Evolutionary conservation across 2,113 vertebrate species (phyloP).

Genomic region (Potamarius usumacintae): DNA sequence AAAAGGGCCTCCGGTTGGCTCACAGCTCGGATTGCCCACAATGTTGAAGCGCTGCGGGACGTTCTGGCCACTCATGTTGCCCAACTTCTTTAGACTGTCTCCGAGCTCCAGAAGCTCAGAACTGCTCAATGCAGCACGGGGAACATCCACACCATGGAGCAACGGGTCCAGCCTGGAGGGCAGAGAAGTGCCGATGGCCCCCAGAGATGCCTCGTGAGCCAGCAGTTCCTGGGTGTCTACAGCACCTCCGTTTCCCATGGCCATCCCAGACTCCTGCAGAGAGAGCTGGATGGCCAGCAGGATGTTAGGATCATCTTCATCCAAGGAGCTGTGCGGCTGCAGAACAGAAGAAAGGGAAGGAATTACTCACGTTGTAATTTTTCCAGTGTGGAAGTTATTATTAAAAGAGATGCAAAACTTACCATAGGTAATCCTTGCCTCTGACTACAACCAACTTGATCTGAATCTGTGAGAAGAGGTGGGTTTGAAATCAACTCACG

Average conservation of each 20-base stretch:
- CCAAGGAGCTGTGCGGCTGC: conserved; percentile 89
- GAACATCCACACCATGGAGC: conserved; percentile 76
- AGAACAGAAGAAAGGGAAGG: conserved; percentile 28
- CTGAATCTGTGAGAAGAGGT: conserved; percentile 73
- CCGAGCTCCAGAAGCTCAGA: conserved; percentile 91
- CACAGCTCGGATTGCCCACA: conserved; percentile 69
- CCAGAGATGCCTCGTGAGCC: conserved; percentile 82
- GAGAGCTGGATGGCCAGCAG: conserved; percentile 96
- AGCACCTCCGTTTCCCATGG: conserved; percentile 43
- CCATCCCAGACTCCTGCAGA: conserved; percentile 89
- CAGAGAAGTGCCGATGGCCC: conserved; percentile 92
- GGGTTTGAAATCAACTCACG: background rate
- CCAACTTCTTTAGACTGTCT: conserved; percentile 84
- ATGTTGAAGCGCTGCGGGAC: conserved; percentile 61
- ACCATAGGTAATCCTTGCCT: conserved; percentile 86
- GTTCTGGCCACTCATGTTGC: conserved; percentile 71
- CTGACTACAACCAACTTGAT: conserved; percentile 79
- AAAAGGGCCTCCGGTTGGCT: conserved; percentile 70
- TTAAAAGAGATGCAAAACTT: conserved; percentile 70
- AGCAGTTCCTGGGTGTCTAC: conserved; percentile 80
- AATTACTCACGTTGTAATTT: background rate
- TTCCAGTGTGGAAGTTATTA: background rate
- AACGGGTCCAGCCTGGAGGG: conserved; percentile 86
- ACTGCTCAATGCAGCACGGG: conserved; percentile 85
- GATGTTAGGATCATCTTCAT: conserved; percentile 97